Conservation (phyloP, 2,113 vertebrate genomes). For the Tetrax tetrax region DNA sequence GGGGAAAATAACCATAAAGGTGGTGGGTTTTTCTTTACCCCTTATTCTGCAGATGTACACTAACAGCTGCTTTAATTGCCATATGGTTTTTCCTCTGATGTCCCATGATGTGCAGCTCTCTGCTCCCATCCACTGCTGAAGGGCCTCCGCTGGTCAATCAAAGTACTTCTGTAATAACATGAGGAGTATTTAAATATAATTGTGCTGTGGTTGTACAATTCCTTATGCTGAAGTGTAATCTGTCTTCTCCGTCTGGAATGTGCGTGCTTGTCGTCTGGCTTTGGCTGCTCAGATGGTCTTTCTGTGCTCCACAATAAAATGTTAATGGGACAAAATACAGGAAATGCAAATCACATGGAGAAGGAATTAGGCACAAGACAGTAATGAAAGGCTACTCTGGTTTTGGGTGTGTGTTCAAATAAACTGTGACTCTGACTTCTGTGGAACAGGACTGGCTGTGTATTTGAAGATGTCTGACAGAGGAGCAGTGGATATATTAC, state of each 20-base stretch:
- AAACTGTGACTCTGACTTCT: background rate
- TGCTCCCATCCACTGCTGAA: background rate
- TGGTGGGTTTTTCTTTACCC: fast-evolving
- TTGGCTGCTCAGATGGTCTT: background rate
- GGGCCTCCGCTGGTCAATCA: background rate
- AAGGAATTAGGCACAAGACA: background rate
- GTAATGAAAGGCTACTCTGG: background rate
- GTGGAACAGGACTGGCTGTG: background rate
- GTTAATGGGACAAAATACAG: background rate
- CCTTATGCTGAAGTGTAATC: background rate
- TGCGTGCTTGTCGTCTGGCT: background rate
- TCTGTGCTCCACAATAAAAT: background rate
- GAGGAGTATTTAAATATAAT: background rate
- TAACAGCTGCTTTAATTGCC: background rate
- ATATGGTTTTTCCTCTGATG: background rate
- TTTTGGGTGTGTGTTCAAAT: background rate
- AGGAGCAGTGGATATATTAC: background rate
- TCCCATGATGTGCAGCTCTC: background rate
- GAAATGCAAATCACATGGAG: background rate
- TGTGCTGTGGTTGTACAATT: fast-evolving
- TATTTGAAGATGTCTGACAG: background rate
- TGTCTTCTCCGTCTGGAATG: background rate
- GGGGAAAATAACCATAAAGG: background rate
- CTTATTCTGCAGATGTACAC: background rate
- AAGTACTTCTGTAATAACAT: background rate